A percentile compares a stretch with the other conserved stretches of the same genome.
phyloP scores from a whole-genome alignment of 2,113 vertebrate genomes.

The Neotoma lepida region DNA sequence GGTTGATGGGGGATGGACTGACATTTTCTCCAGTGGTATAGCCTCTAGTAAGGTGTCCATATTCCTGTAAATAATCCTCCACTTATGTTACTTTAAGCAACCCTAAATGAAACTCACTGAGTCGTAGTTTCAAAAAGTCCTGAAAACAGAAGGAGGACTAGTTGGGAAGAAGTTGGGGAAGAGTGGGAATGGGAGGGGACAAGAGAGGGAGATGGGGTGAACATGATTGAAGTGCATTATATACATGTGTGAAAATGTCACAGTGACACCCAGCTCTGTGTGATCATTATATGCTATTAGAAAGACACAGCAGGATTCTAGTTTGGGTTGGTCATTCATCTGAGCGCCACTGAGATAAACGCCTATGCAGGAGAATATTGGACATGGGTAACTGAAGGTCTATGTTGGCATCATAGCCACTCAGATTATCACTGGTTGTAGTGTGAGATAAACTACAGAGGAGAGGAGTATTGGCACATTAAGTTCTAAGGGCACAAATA shows the following conservation, averaged over 20 bases:
- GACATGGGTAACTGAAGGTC: not conserved
- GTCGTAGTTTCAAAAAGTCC: not conserved
- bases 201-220: not conserved
- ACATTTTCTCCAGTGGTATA: not conserved
- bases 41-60: not conserved
- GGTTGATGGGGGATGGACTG: not conserved
- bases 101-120: not conserved
- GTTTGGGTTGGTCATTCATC: not conserved
- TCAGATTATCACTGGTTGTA: not conserved
- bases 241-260: not conserved
- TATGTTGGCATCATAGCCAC: not conserved
- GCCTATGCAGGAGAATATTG: not conserved
- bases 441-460: not conserved
- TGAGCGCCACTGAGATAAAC: not conserved
- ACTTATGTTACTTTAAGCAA: not conserved
- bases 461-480: not conserved
- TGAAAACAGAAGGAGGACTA: not conserved
- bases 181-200: not conserved
- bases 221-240: not conserved
- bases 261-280: too few relatives aligned
- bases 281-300: not conserved
- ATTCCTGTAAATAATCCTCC: not conserved
- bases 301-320: not conserved
- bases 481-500: not conserved
- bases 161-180: not conserved